A percentile compares a stretch with the other conserved stretches of the same genome.
These are phyloP conservation scores for Empis livida DNA, from an alignment of 2,888 invertebrate species.

Conservation along the genomic window DNA sequence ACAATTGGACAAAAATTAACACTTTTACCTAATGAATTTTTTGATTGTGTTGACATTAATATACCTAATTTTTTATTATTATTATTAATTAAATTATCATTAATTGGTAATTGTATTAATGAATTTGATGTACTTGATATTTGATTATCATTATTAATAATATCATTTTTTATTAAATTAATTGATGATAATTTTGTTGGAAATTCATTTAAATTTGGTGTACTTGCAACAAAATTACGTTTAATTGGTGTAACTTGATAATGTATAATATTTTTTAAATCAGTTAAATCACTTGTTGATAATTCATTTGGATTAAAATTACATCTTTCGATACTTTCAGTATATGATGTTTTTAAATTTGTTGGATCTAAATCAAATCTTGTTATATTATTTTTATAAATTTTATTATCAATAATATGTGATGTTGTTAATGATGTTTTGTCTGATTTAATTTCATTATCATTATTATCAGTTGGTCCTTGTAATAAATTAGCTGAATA, in stretches of 20 bases:
- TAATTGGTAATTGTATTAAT: constrained; percentile 40
- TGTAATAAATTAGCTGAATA: not conserved
- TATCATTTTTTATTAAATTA: not conserved
- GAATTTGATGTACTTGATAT: constrained; percentile 48
- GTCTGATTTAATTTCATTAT: not conserved
- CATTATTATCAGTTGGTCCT: not conserved
- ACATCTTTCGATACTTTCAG: constrained; percentile 33
- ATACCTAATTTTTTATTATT: constrained; percentile 36
- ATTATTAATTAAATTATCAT: too few relatives aligned
- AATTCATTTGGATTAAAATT: constrained; percentile 25
- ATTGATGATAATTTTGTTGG: constrained; percentile 7
- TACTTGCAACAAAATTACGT: constrained; percentile 37
- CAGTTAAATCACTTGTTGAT: constrained; percentile 8
- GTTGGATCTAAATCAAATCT: constrained; percentile 36
- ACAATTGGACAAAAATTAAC: constrained; percentile 72
- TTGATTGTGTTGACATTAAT: constrained; percentile 26
- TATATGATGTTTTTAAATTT: constrained; percentile 29
- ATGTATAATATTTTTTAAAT: not conserved
- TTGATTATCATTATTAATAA: constrained; percentile 32
- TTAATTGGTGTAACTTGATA: constrained; percentile 14
- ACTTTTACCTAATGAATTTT: constrained; percentile 40
- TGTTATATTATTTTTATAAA: not conserved
- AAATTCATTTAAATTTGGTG: constrained; percentile 47
- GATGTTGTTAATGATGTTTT: too few relatives aligned
- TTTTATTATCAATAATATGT: not conserved